Conservation (phyloP, 2,797 vertebrate species). For the Tenualosa thibaudeaui region DNA sequence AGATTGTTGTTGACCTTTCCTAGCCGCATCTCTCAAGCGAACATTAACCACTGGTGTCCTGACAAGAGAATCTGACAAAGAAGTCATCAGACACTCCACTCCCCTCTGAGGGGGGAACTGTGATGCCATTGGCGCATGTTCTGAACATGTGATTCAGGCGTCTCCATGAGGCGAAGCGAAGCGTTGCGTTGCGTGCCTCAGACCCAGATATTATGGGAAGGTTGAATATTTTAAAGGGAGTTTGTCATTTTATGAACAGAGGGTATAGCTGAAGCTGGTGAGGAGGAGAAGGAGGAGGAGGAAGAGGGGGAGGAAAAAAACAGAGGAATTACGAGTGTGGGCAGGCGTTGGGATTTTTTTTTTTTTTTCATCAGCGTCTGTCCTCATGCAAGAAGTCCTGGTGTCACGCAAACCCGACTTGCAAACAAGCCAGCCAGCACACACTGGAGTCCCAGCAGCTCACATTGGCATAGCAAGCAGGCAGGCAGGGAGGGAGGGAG, state of each 20-base stretch:
- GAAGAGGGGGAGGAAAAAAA: not conserved
- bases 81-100: conserved; percentile 29
- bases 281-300: not conserved
- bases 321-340: conserved; percentile 41
- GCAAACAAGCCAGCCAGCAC: conserved; percentile 28
- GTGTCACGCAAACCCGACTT: conserved; percentile 52
- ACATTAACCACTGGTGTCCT: conserved; percentile 32
- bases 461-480: not conserved
- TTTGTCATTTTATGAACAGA: conserved; percentile 45
- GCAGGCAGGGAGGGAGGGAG: not conserved
- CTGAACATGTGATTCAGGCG: conserved; percentile 25
- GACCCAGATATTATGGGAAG: conserved; percentile 38
- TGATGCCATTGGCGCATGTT: conserved; percentile 22
- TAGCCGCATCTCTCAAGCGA: conserved; percentile 29
- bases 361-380: conserved; percentile 44
- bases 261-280: conserved; percentile 27
- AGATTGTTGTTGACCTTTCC: conserved; percentile 30
- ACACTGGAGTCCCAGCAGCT: conserved; percentile 26
- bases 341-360: conserved; percentile 40
- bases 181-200: conserved; percentile 42
- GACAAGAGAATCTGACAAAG: conserved; percentile 36
- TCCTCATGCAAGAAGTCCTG: conserved; percentile 47
- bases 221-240: conserved; percentile 49
- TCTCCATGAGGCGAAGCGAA: not conserved
- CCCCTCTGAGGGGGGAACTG: conserved; percentile 22